These are phyloP conservation scores for Neoaliturus tenellus DNA, from an alignment of 2,888 invertebrate species.

Conservation along the genomic window DNA sequence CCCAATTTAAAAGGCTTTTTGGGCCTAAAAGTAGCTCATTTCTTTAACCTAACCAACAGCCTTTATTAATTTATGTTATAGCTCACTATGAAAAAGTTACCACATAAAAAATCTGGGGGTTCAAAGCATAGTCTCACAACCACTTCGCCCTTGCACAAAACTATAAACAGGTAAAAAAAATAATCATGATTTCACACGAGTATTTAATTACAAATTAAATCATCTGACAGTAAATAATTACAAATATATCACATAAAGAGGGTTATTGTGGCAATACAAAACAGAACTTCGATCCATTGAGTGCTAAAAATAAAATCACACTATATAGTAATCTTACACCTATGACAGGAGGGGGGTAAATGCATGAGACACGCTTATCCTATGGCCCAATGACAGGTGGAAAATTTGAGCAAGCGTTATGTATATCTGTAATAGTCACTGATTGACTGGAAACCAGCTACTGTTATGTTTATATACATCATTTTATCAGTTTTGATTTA, in stretches of 20 bases:
- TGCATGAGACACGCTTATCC: not conserved
- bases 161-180: not conserved
- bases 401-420: constrained; percentile 28
- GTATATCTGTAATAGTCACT: not conserved
- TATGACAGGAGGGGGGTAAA: not conserved
- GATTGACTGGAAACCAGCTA: not conserved
- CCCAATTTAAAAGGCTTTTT: too few species aligned
- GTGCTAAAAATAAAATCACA: constrained; percentile 28
- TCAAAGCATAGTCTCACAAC: too few species aligned
- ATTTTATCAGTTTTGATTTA: not conserved
- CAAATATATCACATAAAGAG: constrained; percentile 56
- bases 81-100: too few species aligned
- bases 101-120: too few species aligned
- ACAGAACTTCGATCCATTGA: not conserved
- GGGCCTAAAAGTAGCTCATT: too few species aligned
- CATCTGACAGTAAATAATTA: constrained; percentile 55
- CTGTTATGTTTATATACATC: not conserved
- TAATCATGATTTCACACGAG: constrained; percentile 24
- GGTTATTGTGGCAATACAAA: constrained; percentile 16
- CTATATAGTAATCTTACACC: constrained; percentile 11
- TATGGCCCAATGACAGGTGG: not conserved
- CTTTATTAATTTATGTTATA: too few species aligned
- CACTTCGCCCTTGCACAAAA: too few species aligned
- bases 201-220: constrained; percentile 56
- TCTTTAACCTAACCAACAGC: too few species aligned